phyloP scores from a whole-genome alignment of 2,797 vertebrate genomes.

The Chelmon rostratus region DNA sequence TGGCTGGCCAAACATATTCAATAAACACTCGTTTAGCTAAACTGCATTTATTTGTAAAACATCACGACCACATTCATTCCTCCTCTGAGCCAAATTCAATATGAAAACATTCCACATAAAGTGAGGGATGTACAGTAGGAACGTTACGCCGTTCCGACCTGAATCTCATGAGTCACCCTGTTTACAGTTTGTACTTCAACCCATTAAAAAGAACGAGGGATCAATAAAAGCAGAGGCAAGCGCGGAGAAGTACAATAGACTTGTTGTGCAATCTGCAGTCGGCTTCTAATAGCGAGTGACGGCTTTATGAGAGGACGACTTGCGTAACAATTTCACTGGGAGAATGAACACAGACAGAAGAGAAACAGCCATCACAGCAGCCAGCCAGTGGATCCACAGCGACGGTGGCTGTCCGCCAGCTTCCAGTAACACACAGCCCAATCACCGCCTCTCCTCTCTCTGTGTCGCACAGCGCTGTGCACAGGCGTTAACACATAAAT shows the following conservation, averaged over 20 bases:
- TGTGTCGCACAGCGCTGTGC: slow-evolving; percentile 34
- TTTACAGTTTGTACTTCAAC: slow-evolving; percentile 37
- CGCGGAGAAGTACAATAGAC: slow-evolving; percentile 3
- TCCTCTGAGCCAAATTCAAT: slow-evolving; percentile 13
- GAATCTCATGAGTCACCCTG: neutral
- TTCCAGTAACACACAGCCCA: slow-evolving; percentile 47
- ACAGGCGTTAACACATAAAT: slow-evolving; percentile 65
- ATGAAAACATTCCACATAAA: slow-evolving; percentile 15
- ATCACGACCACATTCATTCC: slow-evolving; percentile 1
- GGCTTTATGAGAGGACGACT: slow-evolving; percentile 56
- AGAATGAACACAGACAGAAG: slow-evolving; percentile 44
- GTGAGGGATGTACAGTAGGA: neutral
- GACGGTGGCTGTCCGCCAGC: slow-evolving; percentile 59
- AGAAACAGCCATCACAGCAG: slow-evolving; percentile 51
- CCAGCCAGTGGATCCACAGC: neutral
- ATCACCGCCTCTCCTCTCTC: slow-evolving; percentile 44
- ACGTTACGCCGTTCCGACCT: neutral
- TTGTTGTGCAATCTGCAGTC: slow-evolving; percentile 24
- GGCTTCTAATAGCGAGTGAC: slow-evolving; percentile 38
- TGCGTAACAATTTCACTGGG: slow-evolving; percentile 42
- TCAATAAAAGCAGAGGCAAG: slow-evolving; percentile 30
- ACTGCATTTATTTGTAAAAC: slow-evolving; percentile 19
- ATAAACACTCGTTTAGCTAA: slow-evolving; percentile 29
- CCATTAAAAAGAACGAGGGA: slow-evolving; percentile 19
- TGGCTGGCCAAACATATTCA: neutral